Evolutionary conservation across 2,888 invertebrate species (phyloP).

Genomic region (Carcina quercana): DNA sequence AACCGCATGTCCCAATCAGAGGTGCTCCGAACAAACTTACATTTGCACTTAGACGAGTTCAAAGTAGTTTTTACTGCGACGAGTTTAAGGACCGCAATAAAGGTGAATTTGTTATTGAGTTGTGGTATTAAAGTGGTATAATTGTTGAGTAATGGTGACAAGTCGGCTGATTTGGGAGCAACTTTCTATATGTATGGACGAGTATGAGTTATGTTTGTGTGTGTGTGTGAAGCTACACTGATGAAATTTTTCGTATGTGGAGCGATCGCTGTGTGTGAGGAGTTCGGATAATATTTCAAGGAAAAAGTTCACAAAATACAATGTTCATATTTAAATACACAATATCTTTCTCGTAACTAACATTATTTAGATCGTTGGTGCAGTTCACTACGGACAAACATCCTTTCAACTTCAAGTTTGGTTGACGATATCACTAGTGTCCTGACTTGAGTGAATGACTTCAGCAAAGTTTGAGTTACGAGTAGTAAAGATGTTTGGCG

Average conservation of each 20-base stretch:
- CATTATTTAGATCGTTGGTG: too few species aligned
- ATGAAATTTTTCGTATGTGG: conserved; percentile 35
- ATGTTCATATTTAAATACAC: too few species aligned
- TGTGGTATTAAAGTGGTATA: conserved; percentile 13
- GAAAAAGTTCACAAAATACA: too few species aligned
- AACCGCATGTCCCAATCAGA: conserved; percentile 31
- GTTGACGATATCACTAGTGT: too few species aligned
- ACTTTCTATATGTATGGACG: conserved; percentile 61
- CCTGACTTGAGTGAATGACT: too few species aligned
- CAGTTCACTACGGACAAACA: too few species aligned
- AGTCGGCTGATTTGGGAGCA: conserved; percentile 56
- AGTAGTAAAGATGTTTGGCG: too few species aligned
- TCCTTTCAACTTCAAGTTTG: too few species aligned
- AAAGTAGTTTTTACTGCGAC: neutral
- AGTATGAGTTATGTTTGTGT: conserved; percentile 35
- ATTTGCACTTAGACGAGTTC: neutral
- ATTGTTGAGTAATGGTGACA: conserved; percentile 57
- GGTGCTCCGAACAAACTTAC: conserved; percentile 5
- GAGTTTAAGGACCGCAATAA: neutral
- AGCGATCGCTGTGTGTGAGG: conserved; percentile 15
- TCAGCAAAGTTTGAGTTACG: too few species aligned
- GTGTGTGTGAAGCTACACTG: conserved; percentile 36
- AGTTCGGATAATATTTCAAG: conserved; percentile 6
- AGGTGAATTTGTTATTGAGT: neutral
- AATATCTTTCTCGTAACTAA: too few species aligned